Percentiles rank a stretch among this genome's conserved stretches.
Evolutionary conservation across 2,888 invertebrate genomes (phyloP).

Genomic region (Agrotis clavis): DNA sequence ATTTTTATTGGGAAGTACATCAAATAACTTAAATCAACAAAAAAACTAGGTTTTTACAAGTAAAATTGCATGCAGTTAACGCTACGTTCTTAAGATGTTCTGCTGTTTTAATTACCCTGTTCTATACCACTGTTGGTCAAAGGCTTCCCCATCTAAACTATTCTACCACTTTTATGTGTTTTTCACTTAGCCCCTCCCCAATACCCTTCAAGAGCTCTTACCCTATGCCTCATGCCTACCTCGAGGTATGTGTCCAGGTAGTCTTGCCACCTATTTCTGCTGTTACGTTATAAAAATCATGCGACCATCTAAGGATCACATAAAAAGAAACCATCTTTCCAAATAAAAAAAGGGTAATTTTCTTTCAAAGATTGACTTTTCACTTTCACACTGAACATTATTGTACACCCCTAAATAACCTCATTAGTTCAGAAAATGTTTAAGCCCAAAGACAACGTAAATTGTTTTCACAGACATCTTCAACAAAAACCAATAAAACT

Average conservation of each 20-base stretch:
- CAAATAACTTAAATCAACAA: background rate
- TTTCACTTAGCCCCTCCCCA: too few relatives aligned
- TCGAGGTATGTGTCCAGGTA: too few relatives aligned
- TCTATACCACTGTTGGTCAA: too few relatives aligned
- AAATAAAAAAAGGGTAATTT: too few relatives aligned
- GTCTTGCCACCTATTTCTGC: background rate
- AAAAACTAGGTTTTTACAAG: background rate
- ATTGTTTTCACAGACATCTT: slow-evolving; percentile 26
- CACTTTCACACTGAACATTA: background rate
- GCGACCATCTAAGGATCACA: too few relatives aligned
- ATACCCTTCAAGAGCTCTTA: too few relatives aligned
- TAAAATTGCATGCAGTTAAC: background rate
- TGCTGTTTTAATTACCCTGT: too few relatives aligned
- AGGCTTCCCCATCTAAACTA: too few relatives aligned
- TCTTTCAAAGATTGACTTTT: background rate
- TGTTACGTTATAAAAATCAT: background rate
- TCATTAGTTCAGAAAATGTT: background rate
- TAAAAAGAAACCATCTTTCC: background rate
- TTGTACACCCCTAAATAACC: background rate
- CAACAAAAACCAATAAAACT: slow-evolving; percentile 41
- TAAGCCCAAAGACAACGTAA: background rate
- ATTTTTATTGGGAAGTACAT: background rate
- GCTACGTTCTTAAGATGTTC: background rate
- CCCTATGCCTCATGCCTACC: too few relatives aligned
- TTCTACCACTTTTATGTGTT: too few relatives aligned